Base-by-base conservation (phyloP, 2,113 vertebrate species). In the Pollimyrus isidori region DNA sequence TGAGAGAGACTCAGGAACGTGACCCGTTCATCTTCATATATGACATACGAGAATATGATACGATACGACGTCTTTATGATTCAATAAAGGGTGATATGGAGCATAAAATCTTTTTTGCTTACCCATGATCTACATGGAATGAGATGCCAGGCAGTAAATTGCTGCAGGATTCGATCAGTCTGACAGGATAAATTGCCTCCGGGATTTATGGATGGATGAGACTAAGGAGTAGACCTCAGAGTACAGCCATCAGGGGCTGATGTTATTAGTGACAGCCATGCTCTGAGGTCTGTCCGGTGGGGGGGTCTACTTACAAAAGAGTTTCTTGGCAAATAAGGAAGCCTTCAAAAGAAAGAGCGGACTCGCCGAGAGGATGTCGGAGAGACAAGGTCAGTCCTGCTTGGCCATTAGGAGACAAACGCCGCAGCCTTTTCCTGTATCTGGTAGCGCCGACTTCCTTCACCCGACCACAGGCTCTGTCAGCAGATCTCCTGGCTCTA, bases 11-110 rank as follows among this genome's bases (percentile, higher is more conserved):
- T 0, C 26, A 56, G 15, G 15, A 52, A 56, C 26, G 30, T 49
- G 15, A 49, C 26, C 5, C 6, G 3, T 7, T 53, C 48, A 3
- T 56, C n/a, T 35, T 13, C 48, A 53, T 48, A 46, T 26, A 39
- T 56, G 85, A 35, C 53, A 87, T 21, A 87, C 0, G 49, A 56
- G 49, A 87, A 87, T 35, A 86, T 50, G 48, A 45, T 84, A 50
- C 97, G 39, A 65, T 65, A 56, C 45, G 21, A 15, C 39, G 4
- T 39, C 35, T 45, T 42, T n/a, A 88, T 65, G 73, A 83, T 50
- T 62, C 88, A 56, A 56, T 56, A 84, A 86, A 49, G 48, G 7
- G 21, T 39, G 85, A 23, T 15, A 82, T 11, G 42, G 62, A 87
- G 84, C 89, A 82, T 48, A n/a, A 48, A 48, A 26, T n/a, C 76